These are phyloP conservation scores for Leuciscus idus DNA, from an alignment of 2,113 vertebrate species.

Conservation along the genomic window DNA sequence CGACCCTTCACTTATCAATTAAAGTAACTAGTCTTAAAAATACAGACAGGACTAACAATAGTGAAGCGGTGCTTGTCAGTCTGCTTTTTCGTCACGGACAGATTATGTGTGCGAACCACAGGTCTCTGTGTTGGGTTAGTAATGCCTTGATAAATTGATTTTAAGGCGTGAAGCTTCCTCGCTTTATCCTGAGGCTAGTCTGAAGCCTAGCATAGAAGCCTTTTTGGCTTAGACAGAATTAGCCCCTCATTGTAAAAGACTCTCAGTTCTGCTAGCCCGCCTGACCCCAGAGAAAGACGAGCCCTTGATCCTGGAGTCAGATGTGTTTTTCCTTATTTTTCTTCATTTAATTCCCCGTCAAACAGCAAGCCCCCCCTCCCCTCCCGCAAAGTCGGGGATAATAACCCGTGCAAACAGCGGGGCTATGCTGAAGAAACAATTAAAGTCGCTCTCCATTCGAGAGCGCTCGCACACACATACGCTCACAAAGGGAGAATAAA, in stretches of 20 bases:
- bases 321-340: constrained; percentile 67
- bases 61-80: constrained; percentile 10
- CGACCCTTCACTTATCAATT: constrained; percentile 27
- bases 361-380: constrained; percentile 65
- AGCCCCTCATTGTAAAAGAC: constrained; percentile 65
- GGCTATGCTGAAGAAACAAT: constrained; percentile 63
- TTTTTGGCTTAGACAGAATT: constrained; percentile 66
- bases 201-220: constrained; percentile 27
- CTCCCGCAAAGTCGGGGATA: constrained; percentile 60
- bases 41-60: constrained; percentile 44
- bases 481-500: constrained; percentile 41
- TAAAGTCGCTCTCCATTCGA: constrained; percentile 58
- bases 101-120: constrained; percentile 35
- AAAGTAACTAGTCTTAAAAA: constrained; percentile 31
- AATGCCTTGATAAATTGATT: constrained; percentile 73
- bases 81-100: constrained; percentile 31
- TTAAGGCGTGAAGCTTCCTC: constrained; percentile 55
- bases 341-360: constrained; percentile 74
- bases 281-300: constrained; percentile 61
- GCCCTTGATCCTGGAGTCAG: constrained; percentile 62
- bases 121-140: constrained; percentile 21
- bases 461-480: constrained; percentile 38
- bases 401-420: constrained; percentile 62
- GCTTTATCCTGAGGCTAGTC: constrained; percentile 49
- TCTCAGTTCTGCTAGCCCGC: constrained; percentile 62